Base-by-base conservation (phyloP, 2,113 vertebrate species). In the Centrocercus urophasianus region DNA sequence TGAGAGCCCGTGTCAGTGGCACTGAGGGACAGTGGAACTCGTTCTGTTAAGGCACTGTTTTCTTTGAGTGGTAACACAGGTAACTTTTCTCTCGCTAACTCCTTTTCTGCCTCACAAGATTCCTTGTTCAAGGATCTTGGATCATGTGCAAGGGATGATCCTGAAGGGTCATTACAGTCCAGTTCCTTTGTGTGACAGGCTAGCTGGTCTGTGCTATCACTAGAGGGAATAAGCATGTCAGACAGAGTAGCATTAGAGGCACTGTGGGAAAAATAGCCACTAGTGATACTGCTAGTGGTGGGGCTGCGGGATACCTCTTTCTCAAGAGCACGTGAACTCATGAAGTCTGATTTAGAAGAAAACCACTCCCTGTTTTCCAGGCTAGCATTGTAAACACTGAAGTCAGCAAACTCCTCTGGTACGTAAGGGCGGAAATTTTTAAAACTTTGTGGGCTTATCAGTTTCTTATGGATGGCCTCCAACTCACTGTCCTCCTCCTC, bases 241-340 rank as follows among this genome's bases (percentile, higher is more conserved):
- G 99, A 99, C 63, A 99, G 98, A 3, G 99, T 99, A 69, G 98
- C 98, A 0, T 98, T 98, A 88, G 99, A 99, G 97, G 99, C 99
- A 98, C 99, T 99, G 97, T 99, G 99, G 81, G 99, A 99, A 90
- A 99, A 99, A 97, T 99, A 99, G 91, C 99, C 99, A 67, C 99
- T 99, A 52, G 99, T 99, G 92, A 99, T 98, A 82, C 99, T 99
- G 98, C 99, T 99, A 94, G 98, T 98, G 27, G 99, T 99, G 70
- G 99, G 99, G 96, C 99, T 99, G 42, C 98, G 98, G 48, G 99
- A 98, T 71, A 98, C 98, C 73, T 98, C 98, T 70, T 98, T 98
- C 88, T 99, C 99, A 45, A 95, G 93, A 83, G 86, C 90, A 71
- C 96, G 97, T 21, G 97, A 98, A 83, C 97, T 97, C 69, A 96